These are phyloP conservation scores for Pogonomyrmex californicus DNA, from an alignment of 1,140 invertebrate species.

Conservation along the genomic window DNA sequence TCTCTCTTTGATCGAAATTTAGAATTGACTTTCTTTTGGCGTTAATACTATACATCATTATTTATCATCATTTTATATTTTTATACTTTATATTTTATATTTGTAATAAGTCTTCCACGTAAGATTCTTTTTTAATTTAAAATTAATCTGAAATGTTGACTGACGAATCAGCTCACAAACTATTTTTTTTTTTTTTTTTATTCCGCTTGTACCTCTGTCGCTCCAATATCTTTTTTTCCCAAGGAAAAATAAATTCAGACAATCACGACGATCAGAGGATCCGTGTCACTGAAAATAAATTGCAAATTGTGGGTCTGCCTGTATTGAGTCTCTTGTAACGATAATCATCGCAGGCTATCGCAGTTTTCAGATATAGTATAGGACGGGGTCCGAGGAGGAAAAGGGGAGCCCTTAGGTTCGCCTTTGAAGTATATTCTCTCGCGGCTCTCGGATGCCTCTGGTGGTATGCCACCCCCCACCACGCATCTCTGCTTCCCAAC, in stretches of 20 bases:
- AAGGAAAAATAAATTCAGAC: neutral
- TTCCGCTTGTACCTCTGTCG: neutral
- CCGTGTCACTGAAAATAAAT: neutral
- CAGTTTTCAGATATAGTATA: neutral
- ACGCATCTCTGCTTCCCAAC: slow-evolving; percentile 68
- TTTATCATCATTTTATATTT: neutral
- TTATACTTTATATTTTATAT: neutral
- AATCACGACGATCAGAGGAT: neutral
- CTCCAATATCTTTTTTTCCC: neutral
- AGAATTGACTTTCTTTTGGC: neutral
- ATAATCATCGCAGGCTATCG: neutral
- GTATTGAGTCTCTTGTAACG: neutral
- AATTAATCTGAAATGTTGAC: neutral
- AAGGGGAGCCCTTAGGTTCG: neutral
- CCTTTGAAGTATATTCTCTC: slow-evolving; percentile 10
- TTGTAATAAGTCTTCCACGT: neutral
- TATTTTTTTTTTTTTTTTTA: neutral
- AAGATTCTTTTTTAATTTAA: neutral
- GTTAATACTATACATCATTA: neutral
- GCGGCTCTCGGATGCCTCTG: slow-evolving; percentile 52
- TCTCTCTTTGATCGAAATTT: neutral
- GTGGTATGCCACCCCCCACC: slow-evolving; percentile 59
- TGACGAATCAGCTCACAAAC: neutral
- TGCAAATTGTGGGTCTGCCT: neutral
- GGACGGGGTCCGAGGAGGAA: neutral